Conservation (phyloP, 2,113 vertebrate genomes). For the Dendropsophus ebraccatus region DNA sequence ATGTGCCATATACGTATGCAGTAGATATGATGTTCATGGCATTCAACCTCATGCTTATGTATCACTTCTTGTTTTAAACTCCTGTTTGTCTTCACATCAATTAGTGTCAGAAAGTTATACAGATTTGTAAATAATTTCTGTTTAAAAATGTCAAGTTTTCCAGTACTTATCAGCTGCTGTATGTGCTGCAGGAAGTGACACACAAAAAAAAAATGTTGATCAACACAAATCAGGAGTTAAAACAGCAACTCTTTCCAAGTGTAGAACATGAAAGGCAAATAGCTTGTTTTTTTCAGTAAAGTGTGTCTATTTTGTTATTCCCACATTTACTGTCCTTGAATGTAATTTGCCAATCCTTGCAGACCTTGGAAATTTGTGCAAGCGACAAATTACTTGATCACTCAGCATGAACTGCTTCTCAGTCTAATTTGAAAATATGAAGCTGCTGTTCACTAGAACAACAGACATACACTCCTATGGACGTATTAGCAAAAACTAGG, state of each 20-base stretch:
- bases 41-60: too few relatives aligned
- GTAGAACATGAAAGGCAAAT: neutral
- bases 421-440: constrained; percentile 51
- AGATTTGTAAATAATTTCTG: too few relatives aligned
- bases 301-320: constrained; percentile 23
- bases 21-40: too few relatives aligned
- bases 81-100: too few relatives aligned
- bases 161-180: too few relatives aligned
- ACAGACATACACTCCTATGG: constrained; percentile 27
- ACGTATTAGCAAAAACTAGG: constrained; percentile 14
- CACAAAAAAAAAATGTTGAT: neutral
- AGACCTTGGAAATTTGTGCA: constrained; percentile 53
- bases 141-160: too few relatives aligned
- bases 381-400: constrained; percentile 54
- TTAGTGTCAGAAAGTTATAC: too few relatives aligned
- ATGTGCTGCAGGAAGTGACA: too few relatives aligned
- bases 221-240: neutral
- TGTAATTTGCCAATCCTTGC: constrained; percentile 35
- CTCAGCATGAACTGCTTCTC: constrained; percentile 40
- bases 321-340: constrained; percentile 42
- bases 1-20: too few relatives aligned
- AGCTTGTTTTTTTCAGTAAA: neutral
- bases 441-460: constrained; percentile 42
- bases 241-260: neutral
- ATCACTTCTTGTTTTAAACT: too few relatives aligned